A percentile compares a stretch with the other conserved stretches of the same genome.
phyloP scores from a whole-genome alignment of 2,113 vertebrate species.

The Tichodroma muraria region DNA sequence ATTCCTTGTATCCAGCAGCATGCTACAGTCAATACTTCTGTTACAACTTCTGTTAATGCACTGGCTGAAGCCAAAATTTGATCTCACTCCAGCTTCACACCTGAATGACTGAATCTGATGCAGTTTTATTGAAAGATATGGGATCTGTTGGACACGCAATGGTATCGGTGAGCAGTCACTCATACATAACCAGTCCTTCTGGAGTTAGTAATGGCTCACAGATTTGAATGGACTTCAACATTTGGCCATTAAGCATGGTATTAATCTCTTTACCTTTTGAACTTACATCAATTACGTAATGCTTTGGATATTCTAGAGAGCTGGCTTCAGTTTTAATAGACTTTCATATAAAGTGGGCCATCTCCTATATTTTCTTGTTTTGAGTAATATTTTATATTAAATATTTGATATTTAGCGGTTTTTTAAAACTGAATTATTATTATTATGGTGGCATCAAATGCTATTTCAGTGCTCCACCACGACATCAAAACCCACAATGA shows the following conservation, averaged over 20 bases:
- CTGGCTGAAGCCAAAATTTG: neutral
- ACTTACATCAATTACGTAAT: neutral
- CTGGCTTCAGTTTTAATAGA: neutral
- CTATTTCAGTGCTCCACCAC: neutral
- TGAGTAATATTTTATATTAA: neutral
- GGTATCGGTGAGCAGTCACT: neutral
- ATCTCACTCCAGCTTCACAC: neutral
- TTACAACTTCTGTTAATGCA: neutral
- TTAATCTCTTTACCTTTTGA: neutral
- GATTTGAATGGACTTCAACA: neutral
- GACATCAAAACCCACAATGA: neutral
- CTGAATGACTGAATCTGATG: neutral
- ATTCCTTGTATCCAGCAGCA: neutral
- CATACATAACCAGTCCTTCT: neutral
- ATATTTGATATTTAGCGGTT: neutral
- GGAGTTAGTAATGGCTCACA: neutral
- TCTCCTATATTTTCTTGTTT: neutral
- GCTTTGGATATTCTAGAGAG: neutral
- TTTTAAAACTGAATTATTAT: neutral
- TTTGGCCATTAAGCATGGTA: neutral
- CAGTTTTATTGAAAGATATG: neutral
- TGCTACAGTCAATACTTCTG: neutral
- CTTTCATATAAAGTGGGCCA: neutral
- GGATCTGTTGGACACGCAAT: neutral
- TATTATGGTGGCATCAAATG: neutral